Conservation (phyloP, 2,113 vertebrate genomes). For the Tyto alba region DNA sequence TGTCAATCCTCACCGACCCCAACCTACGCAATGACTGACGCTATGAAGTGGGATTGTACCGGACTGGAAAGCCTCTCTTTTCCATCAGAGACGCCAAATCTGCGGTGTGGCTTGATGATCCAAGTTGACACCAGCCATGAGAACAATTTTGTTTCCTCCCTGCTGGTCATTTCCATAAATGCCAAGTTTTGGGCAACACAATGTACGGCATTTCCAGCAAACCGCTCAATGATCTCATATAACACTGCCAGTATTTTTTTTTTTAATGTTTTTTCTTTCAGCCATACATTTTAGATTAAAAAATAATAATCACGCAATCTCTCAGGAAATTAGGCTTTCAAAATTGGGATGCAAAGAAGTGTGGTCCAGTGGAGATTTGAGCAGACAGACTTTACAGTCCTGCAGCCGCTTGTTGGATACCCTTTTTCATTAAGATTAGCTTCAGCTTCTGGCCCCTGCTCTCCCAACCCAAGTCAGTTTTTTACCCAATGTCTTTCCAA, state of each 20-base stretch:
- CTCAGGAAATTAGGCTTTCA: conserved; percentile 35
- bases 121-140: neutral
- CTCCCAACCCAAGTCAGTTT: neutral
- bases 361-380: neutral
- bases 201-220: conserved; percentile 37
- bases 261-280: neutral
- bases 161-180: conserved; percentile 18
- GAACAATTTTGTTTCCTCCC: conserved; percentile 10
- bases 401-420: neutral
- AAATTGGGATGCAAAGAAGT: neutral
- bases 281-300: conserved; percentile 57
- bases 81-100: neutral
- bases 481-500: neutral
- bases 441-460: neutral
- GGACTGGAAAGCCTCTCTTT: conserved; percentile 1
- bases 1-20: conserved; percentile 13
- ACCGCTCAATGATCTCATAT: neutral
- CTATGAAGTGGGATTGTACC: neutral
- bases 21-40: conserved; percentile 34
- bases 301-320: conserved; percentile 35
- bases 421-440: conserved; percentile 14
- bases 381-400: conserved; percentile 1
- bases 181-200: conserved; percentile 49
- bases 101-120: neutral
- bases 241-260: neutral